Conservation (phyloP, 1,140 invertebrate genomes). For the Nomia melanderi region DNA sequence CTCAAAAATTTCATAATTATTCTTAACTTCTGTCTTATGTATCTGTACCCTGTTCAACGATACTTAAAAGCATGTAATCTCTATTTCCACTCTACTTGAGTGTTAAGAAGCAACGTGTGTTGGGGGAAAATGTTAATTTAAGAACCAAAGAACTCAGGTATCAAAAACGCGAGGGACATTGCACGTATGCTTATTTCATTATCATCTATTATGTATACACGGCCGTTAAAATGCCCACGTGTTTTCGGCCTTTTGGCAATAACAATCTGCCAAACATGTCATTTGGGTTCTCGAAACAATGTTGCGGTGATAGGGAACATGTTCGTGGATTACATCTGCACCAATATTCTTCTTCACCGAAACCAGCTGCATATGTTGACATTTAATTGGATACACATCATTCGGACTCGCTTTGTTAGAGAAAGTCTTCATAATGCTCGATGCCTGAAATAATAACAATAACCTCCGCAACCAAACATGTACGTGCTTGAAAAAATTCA, state of each 20-base stretch:
- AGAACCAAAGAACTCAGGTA: slow-evolving; percentile 34
- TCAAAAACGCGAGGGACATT: slow-evolving; percentile 26
- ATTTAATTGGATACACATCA: slow-evolving; percentile 15
- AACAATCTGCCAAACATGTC: slow-evolving; percentile 40
- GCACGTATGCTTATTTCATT: slow-evolving; percentile 38
- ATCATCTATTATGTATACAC: slow-evolving; percentile 26
- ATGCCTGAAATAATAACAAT: slow-evolving; percentile 36
- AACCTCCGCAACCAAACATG: slow-evolving; percentile 46
- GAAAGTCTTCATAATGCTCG: slow-evolving; percentile 59
- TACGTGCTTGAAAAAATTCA: neutral
- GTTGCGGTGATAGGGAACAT: neutral
- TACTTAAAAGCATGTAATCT: slow-evolving; percentile 31
- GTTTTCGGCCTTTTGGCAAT: slow-evolving; percentile 35
- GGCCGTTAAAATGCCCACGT: slow-evolving; percentile 53
- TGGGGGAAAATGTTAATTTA: slow-evolving; percentile 14
- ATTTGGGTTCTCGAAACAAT: slow-evolving; percentile 19
- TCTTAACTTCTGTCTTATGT: slow-evolving; percentile 3
- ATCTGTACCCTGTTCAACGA: slow-evolving; percentile 54
- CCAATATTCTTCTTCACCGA: slow-evolving; percentile 6
- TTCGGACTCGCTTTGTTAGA: slow-evolving; percentile 23
- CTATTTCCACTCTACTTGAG: slow-evolving; percentile 1
- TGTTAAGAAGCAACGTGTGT: slow-evolving; percentile 2
- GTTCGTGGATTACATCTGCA: slow-evolving; percentile 8
- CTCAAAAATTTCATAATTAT: slow-evolving; percentile 35
- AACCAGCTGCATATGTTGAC: slow-evolving; percentile 34